A percentile compares a stretch with the other conserved stretches of the same genome.
Evolutionary conservation across 2,888 invertebrate genomes (phyloP).

Genomic region (Agapetus fuscipes): DNA sequence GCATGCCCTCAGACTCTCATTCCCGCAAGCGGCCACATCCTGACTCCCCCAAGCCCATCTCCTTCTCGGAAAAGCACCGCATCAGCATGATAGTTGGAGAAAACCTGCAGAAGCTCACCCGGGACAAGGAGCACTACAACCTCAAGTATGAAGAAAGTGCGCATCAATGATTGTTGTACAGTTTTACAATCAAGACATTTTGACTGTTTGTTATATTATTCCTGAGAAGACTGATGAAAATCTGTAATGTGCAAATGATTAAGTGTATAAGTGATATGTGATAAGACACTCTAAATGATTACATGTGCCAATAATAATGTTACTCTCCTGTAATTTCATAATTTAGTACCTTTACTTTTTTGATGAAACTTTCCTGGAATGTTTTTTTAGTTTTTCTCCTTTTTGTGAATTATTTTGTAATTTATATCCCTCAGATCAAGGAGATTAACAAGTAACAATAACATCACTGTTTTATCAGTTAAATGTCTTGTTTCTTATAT

Average conservation of each 20-base stretch:
- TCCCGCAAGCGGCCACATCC: conserved; percentile 16
- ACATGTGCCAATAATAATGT: conserved; percentile 21
- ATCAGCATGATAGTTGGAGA: conserved; percentile 45
- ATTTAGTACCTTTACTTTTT: conserved; percentile 4
- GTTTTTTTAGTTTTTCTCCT: too few species aligned
- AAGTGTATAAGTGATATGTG: conserved; percentile 19
- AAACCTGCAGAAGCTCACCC: conserved; percentile 37
- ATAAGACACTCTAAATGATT: conserved; percentile 19
- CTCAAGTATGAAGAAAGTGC: conserved; percentile 47
- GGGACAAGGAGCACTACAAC: conserved; percentile 40
- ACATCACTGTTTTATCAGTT: too few species aligned
- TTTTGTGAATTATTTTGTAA: conserved; percentile 8
- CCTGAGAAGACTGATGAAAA: conserved; percentile 20
- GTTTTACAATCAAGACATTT: conserved; percentile 7
- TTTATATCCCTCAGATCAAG: too few species aligned
- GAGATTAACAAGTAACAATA: too few species aligned
- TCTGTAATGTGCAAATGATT: conserved; percentile 15
- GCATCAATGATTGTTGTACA: conserved; percentile 26
- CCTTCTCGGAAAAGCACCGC: conserved; percentile 40
- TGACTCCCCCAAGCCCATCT: conserved; percentile 29
- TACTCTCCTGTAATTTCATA: conserved; percentile 8
- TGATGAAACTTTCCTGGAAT: too few species aligned
- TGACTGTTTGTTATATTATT: conserved; percentile 7
- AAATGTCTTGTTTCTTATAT: too few species aligned
- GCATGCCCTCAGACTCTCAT: conserved; percentile 36